Percentiles rank a stretch among this genome's conserved stretches.
phyloP scores from a whole-genome alignment of 1,140 invertebrate genomes.

The Heliconius himera region DNA sequence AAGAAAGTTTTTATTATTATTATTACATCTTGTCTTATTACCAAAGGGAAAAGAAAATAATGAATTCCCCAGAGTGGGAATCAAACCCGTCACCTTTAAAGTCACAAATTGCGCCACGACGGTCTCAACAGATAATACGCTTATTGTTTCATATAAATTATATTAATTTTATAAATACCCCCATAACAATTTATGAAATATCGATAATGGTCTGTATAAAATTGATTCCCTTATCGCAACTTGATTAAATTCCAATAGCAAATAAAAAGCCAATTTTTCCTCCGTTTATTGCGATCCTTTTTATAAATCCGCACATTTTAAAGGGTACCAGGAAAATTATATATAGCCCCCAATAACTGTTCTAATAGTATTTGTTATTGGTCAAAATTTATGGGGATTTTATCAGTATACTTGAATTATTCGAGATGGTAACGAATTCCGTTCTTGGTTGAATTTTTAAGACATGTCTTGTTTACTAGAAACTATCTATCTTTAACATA shows the following conservation, averaged over 20 bases:
- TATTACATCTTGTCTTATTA: too few relatives aligned
- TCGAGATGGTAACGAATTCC: neutral
- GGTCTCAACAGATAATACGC: too few relatives aligned
- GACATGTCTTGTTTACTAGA: neutral
- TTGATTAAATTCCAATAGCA: slow-evolving; percentile 23
- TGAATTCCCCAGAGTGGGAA: too few relatives aligned
- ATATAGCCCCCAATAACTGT: neutral
- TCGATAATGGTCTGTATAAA: neutral
- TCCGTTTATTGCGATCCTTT: slow-evolving; percentile 13
- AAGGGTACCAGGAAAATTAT: slow-evolving; percentile 16
- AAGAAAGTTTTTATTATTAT: too few relatives aligned
- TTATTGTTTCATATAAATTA: too few relatives aligned
- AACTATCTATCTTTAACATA: too few relatives aligned
- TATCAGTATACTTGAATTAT: neutral
- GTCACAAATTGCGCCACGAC: too few relatives aligned
- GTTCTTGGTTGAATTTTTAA: neutral
- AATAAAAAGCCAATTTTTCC: slow-evolving; percentile 21
- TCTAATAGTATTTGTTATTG: neutral
- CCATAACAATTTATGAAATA: slow-evolving; percentile 5
- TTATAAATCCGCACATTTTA: slow-evolving; percentile 8
- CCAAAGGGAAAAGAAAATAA: neutral
- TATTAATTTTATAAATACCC: too few relatives aligned
- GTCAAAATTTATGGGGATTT: neutral
- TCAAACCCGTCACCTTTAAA: too few relatives aligned
- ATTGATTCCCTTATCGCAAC: slow-evolving; percentile 1